Evolutionary conservation across 2,113 vertebrate genomes (phyloP), one percentile per base, ranked within the genome.

Genomic region (Pao palembangensis): DNA sequence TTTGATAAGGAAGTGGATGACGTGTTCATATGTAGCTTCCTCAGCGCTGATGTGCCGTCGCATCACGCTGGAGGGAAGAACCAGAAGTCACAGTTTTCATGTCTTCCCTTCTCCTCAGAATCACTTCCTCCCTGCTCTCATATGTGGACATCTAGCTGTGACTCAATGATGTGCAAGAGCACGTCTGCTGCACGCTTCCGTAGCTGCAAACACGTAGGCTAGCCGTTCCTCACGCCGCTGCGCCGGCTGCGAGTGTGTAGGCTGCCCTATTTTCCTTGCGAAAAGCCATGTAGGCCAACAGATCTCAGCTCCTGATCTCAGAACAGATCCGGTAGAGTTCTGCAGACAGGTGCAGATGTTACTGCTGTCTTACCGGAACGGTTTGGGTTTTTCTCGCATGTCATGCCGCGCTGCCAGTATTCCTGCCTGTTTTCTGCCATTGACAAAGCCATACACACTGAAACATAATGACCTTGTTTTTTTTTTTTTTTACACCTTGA

Each of bases 211-310:
- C 55, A 67, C 58, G 67, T 56, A 53, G 71, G 67, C 62, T 3
- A 65, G 69, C 17, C 31, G 48, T 78, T 74, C 47, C 67, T 76
- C 67, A 73, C 63, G 55, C 69, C 61, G 63, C 19, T 54, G 48
- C 41, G 18, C 42, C 48, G 41, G 71, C 68, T 71, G 59, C 63
- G 51, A 21, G 67, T 41, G 42, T 64, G 76, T 76, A 46, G 73
- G 74, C 60, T 80, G 86, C 58, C 82, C 82, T 84, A 84, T 73
- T 80, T 86, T 73, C 75, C 44, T 31, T 58, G 44, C 25, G 54
- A 69, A 73, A 66, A 21, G 42, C 56, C 78, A 89, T 83, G 67
- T 87, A 85, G 82, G 86, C 70, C 85, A 87, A 66, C 55, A 52
- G 69, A 76, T 47, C 58, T 64, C 57, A 61, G 73, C 70, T 59